Conservation (phyloP, 2,888 invertebrate genomes). For the Heliconius sara region DNA sequence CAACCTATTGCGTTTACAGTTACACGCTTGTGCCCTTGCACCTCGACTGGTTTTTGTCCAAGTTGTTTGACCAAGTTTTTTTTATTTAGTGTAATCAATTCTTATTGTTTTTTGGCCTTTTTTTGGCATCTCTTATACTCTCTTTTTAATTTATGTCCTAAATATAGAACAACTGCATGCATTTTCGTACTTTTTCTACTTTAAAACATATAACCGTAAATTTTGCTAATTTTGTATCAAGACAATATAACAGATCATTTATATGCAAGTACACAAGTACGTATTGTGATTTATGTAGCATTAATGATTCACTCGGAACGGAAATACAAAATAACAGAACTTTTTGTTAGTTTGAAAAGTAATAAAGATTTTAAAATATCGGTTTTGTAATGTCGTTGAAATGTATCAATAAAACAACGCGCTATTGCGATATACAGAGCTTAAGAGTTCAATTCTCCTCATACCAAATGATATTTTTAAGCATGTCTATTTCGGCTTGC, state of each 20-base stretch:
- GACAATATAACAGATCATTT: not conserved
- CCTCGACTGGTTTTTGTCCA: too few relatives aligned
- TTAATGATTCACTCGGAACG: constrained; percentile 10
- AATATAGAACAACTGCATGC: not conserved
- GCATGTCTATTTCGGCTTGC: too few relatives aligned
- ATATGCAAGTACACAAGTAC: not conserved
- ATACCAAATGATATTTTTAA: not conserved
- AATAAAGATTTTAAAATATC: not conserved
- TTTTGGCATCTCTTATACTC: too few relatives aligned
- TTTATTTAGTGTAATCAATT: too few relatives aligned
- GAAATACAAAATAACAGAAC: not conserved
- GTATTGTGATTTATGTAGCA: not conserved
- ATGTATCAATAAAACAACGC: too few relatives aligned
- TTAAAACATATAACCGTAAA: not conserved
- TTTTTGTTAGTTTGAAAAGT: not conserved
- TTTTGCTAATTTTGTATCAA: not conserved
- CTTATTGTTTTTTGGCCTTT: too few relatives aligned
- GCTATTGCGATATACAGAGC: not conserved
- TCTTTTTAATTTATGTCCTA: too few relatives aligned
- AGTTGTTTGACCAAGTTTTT: too few relatives aligned
- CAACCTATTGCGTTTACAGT: too few relatives aligned
- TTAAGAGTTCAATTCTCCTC: not conserved
- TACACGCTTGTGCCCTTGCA: too few relatives aligned
- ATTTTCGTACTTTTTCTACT: not conserved
- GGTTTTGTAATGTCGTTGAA: too few relatives aligned